These are phyloP conservation scores for Heliocidaris tuberculata DNA, from an alignment of 35 echinoderm and acorn worm species.

Conservation along the genomic window DNA sequence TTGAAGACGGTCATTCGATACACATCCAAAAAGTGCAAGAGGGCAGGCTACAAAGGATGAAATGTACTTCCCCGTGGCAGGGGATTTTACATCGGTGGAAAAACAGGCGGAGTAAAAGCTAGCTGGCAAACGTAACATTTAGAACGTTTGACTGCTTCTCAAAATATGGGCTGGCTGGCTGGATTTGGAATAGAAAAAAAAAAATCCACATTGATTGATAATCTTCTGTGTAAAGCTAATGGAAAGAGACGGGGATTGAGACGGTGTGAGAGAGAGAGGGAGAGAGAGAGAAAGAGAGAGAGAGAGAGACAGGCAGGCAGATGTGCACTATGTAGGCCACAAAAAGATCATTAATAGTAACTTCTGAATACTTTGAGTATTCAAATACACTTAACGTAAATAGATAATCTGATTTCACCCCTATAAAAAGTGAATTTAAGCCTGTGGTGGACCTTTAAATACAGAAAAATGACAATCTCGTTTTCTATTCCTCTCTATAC, in stretches of 20 bases:
- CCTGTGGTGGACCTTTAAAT: background rate
- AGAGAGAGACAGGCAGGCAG: background rate
- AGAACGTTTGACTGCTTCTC: slow-evolving; percentile 1
- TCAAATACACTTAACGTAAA: too few relatives aligned
- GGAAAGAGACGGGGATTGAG: background rate
- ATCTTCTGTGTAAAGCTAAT: background rate
- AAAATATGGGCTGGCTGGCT: slow-evolving; percentile 1
- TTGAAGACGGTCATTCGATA: slow-evolving; percentile 9
- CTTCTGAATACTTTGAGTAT: too few relatives aligned
- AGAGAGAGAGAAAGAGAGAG: background rate
- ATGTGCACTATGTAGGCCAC: background rate
- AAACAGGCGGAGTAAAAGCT: slow-evolving; percentile 9
- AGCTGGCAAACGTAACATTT: slow-evolving; percentile 10
- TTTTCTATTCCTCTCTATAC: background rate
- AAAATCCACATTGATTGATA: background rate
- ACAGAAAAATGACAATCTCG: background rate
- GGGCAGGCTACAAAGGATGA: background rate
- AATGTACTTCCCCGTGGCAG: background rate
- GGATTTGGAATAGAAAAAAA: background rate
- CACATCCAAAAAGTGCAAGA: slow-evolving; percentile 7
- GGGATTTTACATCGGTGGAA: slow-evolving; percentile 16
- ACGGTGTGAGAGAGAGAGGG: background rate
- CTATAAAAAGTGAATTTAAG: too few relatives aligned
- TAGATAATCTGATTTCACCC: too few relatives aligned
- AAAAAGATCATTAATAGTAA: too few relatives aligned